These are phyloP conservation scores for Drosophila pruinosa DNA, from an alignment of 1,140 invertebrate species.

Conservation along the genomic window DNA sequence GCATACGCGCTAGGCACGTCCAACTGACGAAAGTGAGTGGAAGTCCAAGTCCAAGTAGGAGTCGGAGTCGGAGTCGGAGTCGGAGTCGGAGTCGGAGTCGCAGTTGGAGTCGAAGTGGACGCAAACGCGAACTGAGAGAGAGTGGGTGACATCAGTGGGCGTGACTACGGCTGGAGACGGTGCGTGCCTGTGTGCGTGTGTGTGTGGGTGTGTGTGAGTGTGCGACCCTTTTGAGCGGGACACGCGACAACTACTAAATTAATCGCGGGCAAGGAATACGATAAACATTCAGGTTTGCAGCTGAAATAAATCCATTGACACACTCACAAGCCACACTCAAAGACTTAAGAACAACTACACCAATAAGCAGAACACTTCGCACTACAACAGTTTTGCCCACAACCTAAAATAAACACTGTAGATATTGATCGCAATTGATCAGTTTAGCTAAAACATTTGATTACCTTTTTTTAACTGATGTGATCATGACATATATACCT, in stretches of 20 bases:
- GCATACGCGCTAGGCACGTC: slow-evolving; percentile 29
- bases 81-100: background rate
- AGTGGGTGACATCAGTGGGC: slow-evolving; percentile 33
- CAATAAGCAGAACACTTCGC: background rate
- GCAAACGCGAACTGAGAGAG: background rate
- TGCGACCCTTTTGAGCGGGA: slow-evolving; percentile 37
- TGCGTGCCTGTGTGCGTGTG: background rate
- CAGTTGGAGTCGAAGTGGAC: background rate
- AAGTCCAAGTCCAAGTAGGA: background rate
- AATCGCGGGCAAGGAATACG: slow-evolving; percentile 64
- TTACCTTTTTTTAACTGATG: background rate
- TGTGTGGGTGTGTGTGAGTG: slow-evolving; percentile 14
- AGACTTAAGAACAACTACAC: background rate
- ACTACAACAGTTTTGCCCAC: slow-evolving; percentile 11
- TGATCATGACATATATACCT: slow-evolving; percentile 76
- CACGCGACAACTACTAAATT: slow-evolving; percentile 40
- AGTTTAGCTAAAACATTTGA: background rate
- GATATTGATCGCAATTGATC: background rate
- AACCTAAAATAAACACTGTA: slow-evolving; percentile 3
- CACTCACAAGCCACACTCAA: background rate
- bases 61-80: background rate
- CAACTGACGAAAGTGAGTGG: slow-evolving; percentile 25
- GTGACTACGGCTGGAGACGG: slow-evolving; percentile 7
- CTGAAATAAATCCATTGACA: slow-evolving; percentile 13
- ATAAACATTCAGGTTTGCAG: slow-evolving; percentile 63